Percentiles rank a stretch among this genome's conserved stretches.
These are phyloP conservation scores for Callithrix jacchus DNA, from an alignment of 2,113 vertebrate genomes.

Conservation along the genomic window DNA sequence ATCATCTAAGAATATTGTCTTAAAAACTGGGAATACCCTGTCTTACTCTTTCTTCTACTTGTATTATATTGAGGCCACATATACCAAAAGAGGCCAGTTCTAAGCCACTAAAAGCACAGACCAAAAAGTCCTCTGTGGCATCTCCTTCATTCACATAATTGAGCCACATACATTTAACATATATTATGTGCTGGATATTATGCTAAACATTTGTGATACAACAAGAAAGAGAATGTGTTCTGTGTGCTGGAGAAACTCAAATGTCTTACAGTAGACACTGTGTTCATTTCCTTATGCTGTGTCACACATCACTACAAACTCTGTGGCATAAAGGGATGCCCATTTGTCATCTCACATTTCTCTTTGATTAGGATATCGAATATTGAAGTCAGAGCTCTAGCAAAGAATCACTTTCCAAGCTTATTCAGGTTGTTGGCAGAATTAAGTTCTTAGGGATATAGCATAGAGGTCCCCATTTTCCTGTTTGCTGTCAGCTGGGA, in stretches of 20 bases:
- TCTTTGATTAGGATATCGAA: background rate
- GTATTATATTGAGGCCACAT: background rate
- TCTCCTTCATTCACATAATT: background rate
- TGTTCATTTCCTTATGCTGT: background rate
- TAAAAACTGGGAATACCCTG: background rate
- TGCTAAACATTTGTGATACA: background rate
- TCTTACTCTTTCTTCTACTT: background rate
- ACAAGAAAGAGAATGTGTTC: background rate
- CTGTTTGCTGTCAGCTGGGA: background rate
- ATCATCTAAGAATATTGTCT: background rate
- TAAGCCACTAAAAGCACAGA: background rate
- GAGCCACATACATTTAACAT: background rate
- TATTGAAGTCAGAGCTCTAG: background rate
- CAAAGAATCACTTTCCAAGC: background rate
- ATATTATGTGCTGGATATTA: fast-evolving
- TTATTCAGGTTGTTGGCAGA: background rate
- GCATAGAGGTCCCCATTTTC: background rate
- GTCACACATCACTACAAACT: background rate
- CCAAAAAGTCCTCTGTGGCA: background rate
- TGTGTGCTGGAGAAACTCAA: background rate
- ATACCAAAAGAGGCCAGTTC: background rate
- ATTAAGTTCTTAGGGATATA: background rate
- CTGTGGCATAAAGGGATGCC: background rate
- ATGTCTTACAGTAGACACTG: background rate
- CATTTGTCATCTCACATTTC: background rate